These are phyloP conservation scores for Temnothorax curvispinosus DNA, from an alignment of 1,140 invertebrate genomes.

Conservation along the genomic window DNA sequence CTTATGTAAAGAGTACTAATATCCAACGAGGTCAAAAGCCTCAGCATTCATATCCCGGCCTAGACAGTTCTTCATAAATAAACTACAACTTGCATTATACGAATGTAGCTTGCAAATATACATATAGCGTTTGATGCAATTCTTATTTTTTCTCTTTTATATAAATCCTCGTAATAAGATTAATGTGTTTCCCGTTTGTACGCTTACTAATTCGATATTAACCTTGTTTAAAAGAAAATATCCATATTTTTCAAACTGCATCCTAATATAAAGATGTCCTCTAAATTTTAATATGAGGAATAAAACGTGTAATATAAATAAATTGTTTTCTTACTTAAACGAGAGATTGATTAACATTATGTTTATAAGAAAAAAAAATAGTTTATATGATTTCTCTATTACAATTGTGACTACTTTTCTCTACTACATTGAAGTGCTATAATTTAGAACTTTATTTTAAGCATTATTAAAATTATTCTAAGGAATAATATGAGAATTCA, in stretches of 20 bases:
- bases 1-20: conserved; percentile 58
- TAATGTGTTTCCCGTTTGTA: not conserved
- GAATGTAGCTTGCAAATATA: conserved; percentile 25
- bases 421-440: not conserved
- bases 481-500: conserved; percentile 23
- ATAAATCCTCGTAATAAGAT: conserved; percentile 49
- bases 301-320: not conserved
- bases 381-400: not conserved
- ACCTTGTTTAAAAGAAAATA: conserved; percentile 4
- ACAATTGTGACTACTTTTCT: not conserved
- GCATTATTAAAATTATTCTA: not conserved
- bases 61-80: conserved; percentile 51
- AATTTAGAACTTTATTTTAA: conserved; percentile 1
- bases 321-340: not conserved
- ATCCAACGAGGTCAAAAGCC: conserved; percentile 29
- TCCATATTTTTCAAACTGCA: not conserved
- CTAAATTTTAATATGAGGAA: not conserved
- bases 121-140: conserved; percentile 1
- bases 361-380: not conserved
- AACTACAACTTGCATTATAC: conserved; percentile 29
- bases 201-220: not conserved
- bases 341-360: not conserved
- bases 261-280: not conserved
- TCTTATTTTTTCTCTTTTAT: conserved; percentile 38
- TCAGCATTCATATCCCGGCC: conserved; percentile 5